phyloP scores from a whole-genome alignment of 2,888 invertebrate genomes.

The Glaucopsyche alexis region DNA sequence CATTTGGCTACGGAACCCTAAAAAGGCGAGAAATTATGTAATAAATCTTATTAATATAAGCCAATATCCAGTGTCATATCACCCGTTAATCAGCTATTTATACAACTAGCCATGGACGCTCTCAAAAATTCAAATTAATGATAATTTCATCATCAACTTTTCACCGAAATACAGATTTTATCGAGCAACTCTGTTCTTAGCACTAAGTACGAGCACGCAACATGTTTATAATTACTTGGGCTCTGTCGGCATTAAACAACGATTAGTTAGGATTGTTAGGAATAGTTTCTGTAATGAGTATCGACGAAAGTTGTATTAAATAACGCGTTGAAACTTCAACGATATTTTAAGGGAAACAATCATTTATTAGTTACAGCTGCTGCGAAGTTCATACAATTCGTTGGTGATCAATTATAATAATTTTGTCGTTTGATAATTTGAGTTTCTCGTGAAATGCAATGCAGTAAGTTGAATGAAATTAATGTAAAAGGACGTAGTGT shows the following conservation, averaged over 20 bases:
- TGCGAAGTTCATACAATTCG: background rate
- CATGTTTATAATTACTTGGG: background rate
- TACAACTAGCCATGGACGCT: background rate
- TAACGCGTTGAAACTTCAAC: slow-evolving; percentile 60
- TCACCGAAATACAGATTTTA: background rate
- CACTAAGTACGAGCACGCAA: background rate
- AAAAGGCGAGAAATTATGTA: too few relatives aligned
- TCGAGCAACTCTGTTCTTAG: background rate
- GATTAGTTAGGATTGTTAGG: slow-evolving; percentile 4
- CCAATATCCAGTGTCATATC: too few relatives aligned
- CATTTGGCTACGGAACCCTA: too few relatives aligned
- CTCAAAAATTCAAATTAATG: background rate
- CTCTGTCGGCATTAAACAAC: background rate
- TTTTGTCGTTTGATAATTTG: background rate
- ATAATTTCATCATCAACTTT: background rate
- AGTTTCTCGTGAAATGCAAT: background rate
- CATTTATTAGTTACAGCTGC: slow-evolving; percentile 16
- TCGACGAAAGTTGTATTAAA: slow-evolving; percentile 59
- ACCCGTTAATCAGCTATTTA: too few relatives aligned
- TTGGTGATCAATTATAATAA: background rate
- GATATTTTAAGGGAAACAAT: slow-evolving; percentile 57
- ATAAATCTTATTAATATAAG: too few relatives aligned
- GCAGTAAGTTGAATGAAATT: background rate
- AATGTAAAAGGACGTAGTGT: too few relatives aligned
- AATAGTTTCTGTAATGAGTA: slow-evolving; percentile 39